phyloP scores from a whole-genome alignment of 1,140 invertebrate genomes.

The Druon quercuslanigerum region DNA sequence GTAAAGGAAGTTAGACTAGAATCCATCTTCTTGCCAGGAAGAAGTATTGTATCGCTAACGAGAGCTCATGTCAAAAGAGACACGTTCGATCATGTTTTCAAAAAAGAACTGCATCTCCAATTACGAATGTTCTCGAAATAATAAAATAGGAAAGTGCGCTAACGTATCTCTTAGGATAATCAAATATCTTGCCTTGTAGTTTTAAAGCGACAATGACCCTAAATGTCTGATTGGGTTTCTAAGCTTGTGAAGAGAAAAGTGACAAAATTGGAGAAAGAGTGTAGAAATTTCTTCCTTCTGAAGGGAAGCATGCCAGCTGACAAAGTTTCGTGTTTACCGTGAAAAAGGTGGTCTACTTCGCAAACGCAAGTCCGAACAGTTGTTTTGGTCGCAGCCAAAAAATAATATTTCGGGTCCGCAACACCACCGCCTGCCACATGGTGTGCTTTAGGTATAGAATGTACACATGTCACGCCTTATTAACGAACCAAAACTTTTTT shows the following conservation, averaged over 20 bases:
- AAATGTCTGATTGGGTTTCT: neutral
- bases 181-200: neutral
- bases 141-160: neutral
- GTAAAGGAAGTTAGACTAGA: neutral
- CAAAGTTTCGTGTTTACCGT: slow-evolving; percentile 50
- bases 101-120: neutral
- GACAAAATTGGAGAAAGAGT: slow-evolving; percentile 8
- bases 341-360: slow-evolving; percentile 28
- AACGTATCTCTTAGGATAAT: neutral
- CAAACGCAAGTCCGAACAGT: slow-evolving; percentile 35
- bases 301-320: slow-evolving; percentile 38
- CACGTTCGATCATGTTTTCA: neutral
- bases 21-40: neutral
- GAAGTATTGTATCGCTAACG: neutral
- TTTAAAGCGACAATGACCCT: neutral
- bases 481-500: slow-evolving; percentile 34
- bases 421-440: slow-evolving; percentile 53
- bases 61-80: neutral
- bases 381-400: slow-evolving; percentile 40
- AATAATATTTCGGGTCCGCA: slow-evolving; percentile 43
- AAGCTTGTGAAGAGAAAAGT: neutral
- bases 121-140: neutral
- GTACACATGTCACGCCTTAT: slow-evolving; percentile 44
- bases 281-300: slow-evolving; percentile 18
- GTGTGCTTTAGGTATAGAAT: slow-evolving; percentile 43